A percentile compares a stretch with the other conserved stretches of the same genome.
Conservation (phyloP, 2,797 vertebrate genomes). For the Pangasius larnaudii region DNA sequence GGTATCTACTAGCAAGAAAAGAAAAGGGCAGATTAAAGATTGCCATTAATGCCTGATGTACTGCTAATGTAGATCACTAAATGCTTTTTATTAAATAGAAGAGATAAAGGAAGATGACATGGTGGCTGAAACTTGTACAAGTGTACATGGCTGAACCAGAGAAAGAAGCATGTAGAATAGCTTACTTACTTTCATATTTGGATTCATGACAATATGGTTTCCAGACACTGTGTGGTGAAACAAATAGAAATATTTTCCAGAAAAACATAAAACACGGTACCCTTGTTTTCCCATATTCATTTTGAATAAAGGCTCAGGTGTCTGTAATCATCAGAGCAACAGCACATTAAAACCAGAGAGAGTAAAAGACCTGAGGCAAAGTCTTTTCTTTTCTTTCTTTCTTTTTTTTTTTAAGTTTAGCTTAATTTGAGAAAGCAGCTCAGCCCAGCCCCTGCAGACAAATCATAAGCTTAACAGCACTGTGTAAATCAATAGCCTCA, state of each 20-base stretch:
- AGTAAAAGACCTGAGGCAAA: background rate
- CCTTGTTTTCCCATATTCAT: background rate
- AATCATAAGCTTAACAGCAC: background rate
- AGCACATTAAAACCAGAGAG: background rate
- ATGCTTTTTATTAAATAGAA: background rate
- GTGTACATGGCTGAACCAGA: background rate
- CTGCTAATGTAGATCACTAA: background rate
- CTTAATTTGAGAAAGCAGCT: constrained; percentile 13
- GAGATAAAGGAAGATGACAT: background rate
- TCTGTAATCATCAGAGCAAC: background rate
- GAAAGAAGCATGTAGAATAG: background rate
- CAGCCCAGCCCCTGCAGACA: background rate
- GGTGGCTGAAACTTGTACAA: background rate
- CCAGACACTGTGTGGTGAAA: background rate
- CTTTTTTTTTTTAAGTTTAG: background rate
- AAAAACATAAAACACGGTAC: no score
- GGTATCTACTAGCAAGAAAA: background rate
- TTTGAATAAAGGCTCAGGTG: background rate
- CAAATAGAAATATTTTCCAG: background rate
- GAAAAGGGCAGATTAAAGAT: background rate
- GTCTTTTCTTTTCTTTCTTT: background rate
- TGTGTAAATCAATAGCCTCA: constrained; percentile 5
- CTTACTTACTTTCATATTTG: background rate
- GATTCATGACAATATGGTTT: background rate
- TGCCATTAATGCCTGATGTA: background rate